A percentile compares a stretch with the other conserved stretches of the same genome.
phyloP scores from a whole-genome alignment of 2,113 vertebrate species.

The Sarotherodon lohbergeri region DNA sequence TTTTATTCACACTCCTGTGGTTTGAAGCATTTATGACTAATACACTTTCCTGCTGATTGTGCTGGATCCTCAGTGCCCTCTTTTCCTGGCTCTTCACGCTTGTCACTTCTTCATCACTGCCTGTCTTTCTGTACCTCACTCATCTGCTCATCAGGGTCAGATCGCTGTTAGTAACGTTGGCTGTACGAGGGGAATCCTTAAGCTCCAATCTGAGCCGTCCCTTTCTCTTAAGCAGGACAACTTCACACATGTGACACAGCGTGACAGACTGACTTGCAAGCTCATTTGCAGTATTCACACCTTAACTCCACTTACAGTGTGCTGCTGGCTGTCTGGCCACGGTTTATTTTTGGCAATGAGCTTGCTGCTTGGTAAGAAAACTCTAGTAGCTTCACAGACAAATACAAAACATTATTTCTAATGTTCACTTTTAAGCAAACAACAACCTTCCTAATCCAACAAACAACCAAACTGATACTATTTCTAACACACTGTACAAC shows the following conservation, averaged over 20 bases:
- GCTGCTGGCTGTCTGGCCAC: background rate
- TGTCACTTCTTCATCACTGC: background rate
- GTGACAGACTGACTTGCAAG: conserved; percentile 1
- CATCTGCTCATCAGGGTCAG: conserved; percentile 11
- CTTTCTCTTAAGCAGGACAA: conserved; percentile 22
- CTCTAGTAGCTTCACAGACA: background rate
- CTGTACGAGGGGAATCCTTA: conserved; percentile 42
- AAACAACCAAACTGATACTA: background rate
- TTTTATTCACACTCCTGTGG: background rate
- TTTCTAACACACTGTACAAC: background rate
- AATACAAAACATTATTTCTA: background rate
- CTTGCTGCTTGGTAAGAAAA: background rate
- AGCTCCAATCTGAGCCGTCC: conserved; percentile 30
- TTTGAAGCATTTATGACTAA: background rate
- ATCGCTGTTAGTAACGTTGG: conserved; percentile 6
- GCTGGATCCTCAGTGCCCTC: conserved; percentile 17
- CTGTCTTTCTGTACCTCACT: background rate
- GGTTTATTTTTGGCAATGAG: background rate
- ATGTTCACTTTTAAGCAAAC: accelerated
- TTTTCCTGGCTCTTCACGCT: background rate
- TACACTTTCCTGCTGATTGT: conserved; percentile 26
- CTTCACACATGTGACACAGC: conserved; percentile 21
- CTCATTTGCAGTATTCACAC: conserved; percentile 6
- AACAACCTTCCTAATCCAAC: background rate
- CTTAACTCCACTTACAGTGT: background rate